Conservation (phyloP, 1,140 invertebrate genomes). For the Dufourea novaeangliae region DNA sequence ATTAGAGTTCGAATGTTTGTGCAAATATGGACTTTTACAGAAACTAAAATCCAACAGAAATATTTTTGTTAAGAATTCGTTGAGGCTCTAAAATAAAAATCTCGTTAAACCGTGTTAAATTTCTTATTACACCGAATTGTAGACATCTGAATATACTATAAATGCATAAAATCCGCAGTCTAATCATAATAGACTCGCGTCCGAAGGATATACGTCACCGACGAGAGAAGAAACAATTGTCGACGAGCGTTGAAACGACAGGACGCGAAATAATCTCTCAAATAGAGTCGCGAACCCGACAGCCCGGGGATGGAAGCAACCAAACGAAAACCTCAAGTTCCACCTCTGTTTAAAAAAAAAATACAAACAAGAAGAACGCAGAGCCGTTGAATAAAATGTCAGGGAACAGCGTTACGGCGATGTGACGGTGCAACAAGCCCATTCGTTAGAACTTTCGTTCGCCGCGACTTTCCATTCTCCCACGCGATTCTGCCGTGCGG, state of each 20-base stretch:
- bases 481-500: neutral
- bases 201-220: neutral
- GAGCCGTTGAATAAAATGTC: neutral
- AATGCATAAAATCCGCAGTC: no score
- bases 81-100: no score
- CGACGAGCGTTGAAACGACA: neutral
- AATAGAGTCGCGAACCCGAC: neutral
- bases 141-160: no score
- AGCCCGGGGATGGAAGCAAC: neutral
- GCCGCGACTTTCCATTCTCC: neutral
- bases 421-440: slow-evolving; percentile 26
- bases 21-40: no score
- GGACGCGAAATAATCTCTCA: neutral
- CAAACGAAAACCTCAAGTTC: neutral
- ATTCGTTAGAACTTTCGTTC: slow-evolving; percentile 17
- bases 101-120: no score
- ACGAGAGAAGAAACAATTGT: neutral
- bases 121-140: no score
- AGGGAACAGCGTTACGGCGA: neutral
- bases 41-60: no score
- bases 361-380: neutral
- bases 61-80: no score
- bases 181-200: no score
- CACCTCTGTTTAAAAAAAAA: neutral
- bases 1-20: no score